A percentile compares a stretch with the other conserved stretches of the same genome.
phyloP scores from a whole-genome alignment of 2,797 vertebrate genomes.

The Danio aesculapii region DNA sequence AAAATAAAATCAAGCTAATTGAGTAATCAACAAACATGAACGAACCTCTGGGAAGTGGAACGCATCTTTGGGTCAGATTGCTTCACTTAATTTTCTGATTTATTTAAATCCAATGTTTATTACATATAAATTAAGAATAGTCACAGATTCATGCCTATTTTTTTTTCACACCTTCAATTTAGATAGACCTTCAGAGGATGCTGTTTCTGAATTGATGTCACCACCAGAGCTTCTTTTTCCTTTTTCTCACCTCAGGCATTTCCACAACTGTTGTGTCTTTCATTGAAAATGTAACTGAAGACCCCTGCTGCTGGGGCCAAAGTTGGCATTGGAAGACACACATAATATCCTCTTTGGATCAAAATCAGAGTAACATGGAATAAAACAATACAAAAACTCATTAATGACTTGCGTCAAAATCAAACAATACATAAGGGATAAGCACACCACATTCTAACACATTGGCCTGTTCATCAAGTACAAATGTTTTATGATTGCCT shows the following conservation, averaged over 20 bases:
- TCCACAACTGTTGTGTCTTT: background rate
- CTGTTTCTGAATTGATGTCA: background rate
- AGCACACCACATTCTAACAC: background rate
- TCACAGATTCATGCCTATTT: background rate
- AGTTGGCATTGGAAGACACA: background rate
- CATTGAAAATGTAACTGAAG: background rate
- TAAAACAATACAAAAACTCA: too few species aligned
- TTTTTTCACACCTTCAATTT: background rate
- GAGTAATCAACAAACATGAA: too few species aligned
- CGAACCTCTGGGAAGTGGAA: background rate
- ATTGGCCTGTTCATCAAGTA: background rate
- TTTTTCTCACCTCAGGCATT: background rate
- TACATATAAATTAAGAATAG: background rate
- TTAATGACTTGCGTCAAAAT: too few species aligned
- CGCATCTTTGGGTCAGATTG: background rate
- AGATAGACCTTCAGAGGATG: constrained; percentile 1
- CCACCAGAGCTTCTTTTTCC: background rate
- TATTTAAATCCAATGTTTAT: background rate
- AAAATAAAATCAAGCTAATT: too few species aligned
- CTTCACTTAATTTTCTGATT: background rate
- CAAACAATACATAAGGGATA: background rate
- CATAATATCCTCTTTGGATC: background rate
- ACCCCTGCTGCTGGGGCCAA: background rate
- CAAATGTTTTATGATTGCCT: constrained; percentile 5
- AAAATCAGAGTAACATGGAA: background rate